Conservation (phyloP, 2,113 vertebrate genomes). For the Apaloderma vittatum region DNA sequence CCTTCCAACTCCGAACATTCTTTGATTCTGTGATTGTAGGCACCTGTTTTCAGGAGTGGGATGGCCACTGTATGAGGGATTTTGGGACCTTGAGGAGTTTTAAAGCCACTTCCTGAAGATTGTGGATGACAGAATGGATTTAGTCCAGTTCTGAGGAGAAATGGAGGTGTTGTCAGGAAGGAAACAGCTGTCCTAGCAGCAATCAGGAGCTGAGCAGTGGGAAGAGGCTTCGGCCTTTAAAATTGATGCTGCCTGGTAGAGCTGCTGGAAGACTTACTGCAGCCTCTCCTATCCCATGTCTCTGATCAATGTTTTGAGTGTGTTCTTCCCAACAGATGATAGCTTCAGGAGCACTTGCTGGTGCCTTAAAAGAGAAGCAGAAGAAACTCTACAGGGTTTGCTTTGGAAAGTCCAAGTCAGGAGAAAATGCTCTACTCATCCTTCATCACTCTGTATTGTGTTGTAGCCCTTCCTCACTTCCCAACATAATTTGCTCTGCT, state of each 20-base stretch:
- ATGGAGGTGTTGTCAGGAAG: not conserved
- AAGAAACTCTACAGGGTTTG: not conserved
- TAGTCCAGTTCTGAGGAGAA: not conserved
- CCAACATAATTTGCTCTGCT: not conserved
- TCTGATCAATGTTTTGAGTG: not conserved
- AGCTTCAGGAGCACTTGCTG: not conserved
- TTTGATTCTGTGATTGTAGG: not conserved
- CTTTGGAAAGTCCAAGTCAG: not conserved
- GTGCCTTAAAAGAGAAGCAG: not conserved
- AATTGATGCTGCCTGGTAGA: not conserved
- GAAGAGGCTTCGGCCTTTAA: not conserved
- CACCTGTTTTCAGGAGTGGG: not conserved
- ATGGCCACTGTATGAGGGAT: not conserved
- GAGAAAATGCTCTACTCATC: not conserved
- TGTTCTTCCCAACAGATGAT: not conserved
- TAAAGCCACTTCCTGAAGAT: not conserved
- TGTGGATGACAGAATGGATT: not conserved
- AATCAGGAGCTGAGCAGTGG: not conserved
- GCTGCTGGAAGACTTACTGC: not conserved
- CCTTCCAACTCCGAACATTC: too few relatives aligned
- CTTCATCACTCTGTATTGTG: too few relatives aligned
- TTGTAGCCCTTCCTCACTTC: not conserved
- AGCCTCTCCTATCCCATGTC: not conserved
- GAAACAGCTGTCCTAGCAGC: not conserved
- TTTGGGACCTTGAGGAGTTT: not conserved